phyloP scores from a whole-genome alignment of 2,113 vertebrate genomes.

The Thermophis baileyi region DNA sequence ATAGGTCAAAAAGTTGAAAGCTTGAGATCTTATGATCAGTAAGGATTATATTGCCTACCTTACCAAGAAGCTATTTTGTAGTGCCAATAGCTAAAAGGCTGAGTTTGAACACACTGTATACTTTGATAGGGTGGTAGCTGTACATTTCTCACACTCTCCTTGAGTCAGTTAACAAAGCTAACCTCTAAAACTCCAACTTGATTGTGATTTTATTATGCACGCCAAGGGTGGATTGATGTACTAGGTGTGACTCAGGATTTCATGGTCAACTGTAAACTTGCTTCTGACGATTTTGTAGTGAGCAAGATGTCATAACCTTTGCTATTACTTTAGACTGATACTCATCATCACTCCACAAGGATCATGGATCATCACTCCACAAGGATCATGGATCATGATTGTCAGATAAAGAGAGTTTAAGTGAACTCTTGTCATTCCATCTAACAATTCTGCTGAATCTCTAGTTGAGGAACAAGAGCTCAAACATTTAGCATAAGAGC shows the following conservation, averaged over 20 bases:
- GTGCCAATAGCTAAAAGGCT: background rate
- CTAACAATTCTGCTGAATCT: background rate
- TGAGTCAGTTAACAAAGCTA: background rate
- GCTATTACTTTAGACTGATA: background rate
- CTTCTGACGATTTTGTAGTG: background rate
- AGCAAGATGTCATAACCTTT: no score
- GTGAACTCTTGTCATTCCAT: background rate
- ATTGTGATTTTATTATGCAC: background rate
- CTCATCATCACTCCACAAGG: background rate
- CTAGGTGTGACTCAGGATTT: background rate
- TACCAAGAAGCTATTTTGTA: background rate
- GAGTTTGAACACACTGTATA: background rate
- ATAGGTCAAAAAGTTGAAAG: background rate
- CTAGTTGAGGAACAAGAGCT: background rate
- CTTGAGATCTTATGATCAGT: background rate
- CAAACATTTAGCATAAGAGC: background rate
- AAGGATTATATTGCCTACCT: background rate
- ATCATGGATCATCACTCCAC: background rate
- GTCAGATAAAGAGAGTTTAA: background rate
- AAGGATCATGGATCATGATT: background rate
- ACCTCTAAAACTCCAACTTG: background rate
- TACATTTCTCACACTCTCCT: background rate
- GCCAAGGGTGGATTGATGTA: background rate
- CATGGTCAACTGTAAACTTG: background rate
- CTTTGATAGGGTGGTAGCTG: background rate